Evolutionary conservation across 2,113 vertebrate genomes (phyloP).

Genomic region (Peromyscus maniculatus): DNA sequence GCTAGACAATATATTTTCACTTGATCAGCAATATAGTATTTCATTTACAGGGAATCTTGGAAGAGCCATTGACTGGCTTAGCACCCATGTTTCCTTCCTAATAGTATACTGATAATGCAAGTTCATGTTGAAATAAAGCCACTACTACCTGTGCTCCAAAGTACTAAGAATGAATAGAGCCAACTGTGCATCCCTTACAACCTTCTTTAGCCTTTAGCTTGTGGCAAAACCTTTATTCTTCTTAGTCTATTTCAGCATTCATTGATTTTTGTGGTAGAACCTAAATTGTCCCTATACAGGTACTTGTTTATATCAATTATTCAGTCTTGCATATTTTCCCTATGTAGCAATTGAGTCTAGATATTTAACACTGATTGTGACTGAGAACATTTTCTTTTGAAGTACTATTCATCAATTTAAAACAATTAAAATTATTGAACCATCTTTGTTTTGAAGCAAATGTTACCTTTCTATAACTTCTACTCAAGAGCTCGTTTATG

Average conservation of each 20-base stretch:
- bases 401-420: not conserved
- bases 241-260: not conserved
- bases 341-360: not conserved
- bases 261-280: not conserved
- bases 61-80: not conserved
- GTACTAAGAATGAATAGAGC: not conserved
- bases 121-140: not conserved
- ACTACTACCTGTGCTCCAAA: not conserved
- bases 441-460: constrained; percentile 52
- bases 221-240: not conserved
- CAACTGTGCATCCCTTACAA: accelerated
- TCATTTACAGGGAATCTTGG: not conserved
- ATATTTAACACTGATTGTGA: not conserved
- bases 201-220: not conserved
- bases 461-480: constrained; percentile 37
- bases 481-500: constrained; percentile 37
- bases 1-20: not conserved
- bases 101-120: not conserved
- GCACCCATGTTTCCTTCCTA: not conserved
- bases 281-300: not conserved
- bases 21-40: not conserved
- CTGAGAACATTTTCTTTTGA: not conserved
- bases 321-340: not conserved
- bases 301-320: not conserved
- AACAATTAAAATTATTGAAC: constrained; percentile 61